Evolutionary conservation across 2,113 vertebrate species (phyloP).

Genomic region (Phyllopteryx taeniolatus): DNA sequence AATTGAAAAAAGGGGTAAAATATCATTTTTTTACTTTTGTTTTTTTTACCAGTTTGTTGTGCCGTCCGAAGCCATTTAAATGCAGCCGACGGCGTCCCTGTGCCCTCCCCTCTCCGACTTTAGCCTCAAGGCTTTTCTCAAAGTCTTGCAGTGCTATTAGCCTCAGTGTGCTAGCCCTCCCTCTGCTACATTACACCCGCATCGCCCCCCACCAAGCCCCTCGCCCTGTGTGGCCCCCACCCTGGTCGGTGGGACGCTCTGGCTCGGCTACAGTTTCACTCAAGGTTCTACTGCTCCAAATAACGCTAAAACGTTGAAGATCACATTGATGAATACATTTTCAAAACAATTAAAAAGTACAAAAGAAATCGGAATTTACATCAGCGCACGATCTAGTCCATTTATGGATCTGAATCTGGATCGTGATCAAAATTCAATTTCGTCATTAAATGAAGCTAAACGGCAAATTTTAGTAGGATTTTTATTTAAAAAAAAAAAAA

Average conservation of each 20-base stretch:
- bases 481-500: no score
- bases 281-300: slow-evolving; percentile 35
- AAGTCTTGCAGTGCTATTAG: slow-evolving; percentile 3
- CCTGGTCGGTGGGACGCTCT: slow-evolving; percentile 28
- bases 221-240: slow-evolving; percentile 19
- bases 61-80: neutral
- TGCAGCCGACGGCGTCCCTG: neutral
- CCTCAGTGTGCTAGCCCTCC: neutral
- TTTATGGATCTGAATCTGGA: neutral
- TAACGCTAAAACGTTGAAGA: neutral
- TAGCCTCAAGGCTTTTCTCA: slow-evolving; percentile 7
- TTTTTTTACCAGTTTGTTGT: neutral
- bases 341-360: neutral
- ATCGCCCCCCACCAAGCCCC: slow-evolving; percentile 28
- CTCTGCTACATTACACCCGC: slow-evolving; percentile 29
- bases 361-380: neutral
- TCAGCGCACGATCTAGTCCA: no score
- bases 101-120: neutral
- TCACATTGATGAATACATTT: neutral
- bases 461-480: no score
- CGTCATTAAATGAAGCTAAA: no score
- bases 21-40: neutral
- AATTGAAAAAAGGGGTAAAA: neutral
- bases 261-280: slow-evolving; percentile 74
- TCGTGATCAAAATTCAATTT: neutral